Percentiles rank a stretch among this genome's conserved stretches.
Evolutionary conservation across 2,797 vertebrate genomes (phyloP).

Genomic region (Lithobates pipiens): DNA sequence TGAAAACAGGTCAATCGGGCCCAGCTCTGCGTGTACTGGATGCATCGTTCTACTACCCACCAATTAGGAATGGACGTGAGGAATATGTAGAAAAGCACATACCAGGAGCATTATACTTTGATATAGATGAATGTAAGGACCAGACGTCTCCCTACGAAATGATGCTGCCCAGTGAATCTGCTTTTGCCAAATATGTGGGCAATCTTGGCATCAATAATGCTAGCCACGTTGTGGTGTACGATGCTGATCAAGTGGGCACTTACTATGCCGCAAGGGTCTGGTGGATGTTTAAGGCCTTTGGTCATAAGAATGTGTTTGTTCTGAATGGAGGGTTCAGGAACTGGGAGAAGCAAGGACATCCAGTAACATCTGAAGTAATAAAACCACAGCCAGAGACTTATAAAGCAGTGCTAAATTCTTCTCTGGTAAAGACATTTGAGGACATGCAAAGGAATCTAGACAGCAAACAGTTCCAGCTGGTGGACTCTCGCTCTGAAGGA

Average conservation of each 20-base stretch:
- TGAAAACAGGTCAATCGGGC: constrained; percentile 76
- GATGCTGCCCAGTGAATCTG: constrained; percentile 83
- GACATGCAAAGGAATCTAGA: constrained; percentile 86
- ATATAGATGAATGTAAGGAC: constrained; percentile 89
- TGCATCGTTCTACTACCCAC: constrained; percentile 86
- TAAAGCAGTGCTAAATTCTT: constrained; percentile 72
- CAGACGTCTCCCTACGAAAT: constrained; percentile 78
- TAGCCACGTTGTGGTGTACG: constrained; percentile 94
- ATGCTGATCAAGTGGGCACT: constrained; percentile 84
- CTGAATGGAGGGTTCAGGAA: constrained; percentile 90
- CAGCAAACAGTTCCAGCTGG: constrained; percentile 81
- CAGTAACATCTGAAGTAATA: constrained; percentile 75
- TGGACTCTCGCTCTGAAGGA: constrained; percentile 86
- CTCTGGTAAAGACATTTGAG: constrained; percentile 87
- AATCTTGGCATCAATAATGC: constrained; percentile 84
- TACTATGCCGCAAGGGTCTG: constrained; percentile 90
- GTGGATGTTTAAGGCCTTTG: constrained; percentile 97
- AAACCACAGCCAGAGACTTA: constrained; percentile 74
- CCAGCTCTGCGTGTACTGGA: constrained; percentile 84
- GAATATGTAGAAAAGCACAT: constrained; percentile 87
- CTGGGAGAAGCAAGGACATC: constrained; percentile 84
- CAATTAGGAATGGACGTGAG: constrained; percentile 78
- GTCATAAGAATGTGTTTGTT: constrained; percentile 88
- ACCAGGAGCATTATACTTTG: constrained; percentile 87
- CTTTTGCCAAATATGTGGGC: constrained; percentile 85